Base-by-base conservation (phyloP, 2,888 invertebrate genomes). In the Stictocephala bisonia region DNA sequence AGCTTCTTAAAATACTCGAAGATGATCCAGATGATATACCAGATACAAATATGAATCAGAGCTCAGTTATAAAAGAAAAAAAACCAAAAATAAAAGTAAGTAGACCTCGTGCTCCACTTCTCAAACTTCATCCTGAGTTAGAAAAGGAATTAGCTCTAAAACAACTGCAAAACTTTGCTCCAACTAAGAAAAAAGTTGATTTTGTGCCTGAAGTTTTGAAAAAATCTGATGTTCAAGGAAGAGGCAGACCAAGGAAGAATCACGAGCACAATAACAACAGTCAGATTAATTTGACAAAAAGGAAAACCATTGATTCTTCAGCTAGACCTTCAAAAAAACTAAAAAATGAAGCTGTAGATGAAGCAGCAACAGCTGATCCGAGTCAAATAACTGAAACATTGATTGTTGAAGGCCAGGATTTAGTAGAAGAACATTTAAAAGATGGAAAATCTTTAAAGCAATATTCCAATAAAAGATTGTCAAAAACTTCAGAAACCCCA, bases 61-160 rank as follows among this genome's bases (percentile, higher is more conserved):
- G n/a, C n/a, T n/a, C n/a, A n/a, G n/a, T n/a, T n/a, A n/a, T n/a
- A 44, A 4, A n/a, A 31, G 18, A n/a, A 15, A 6, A 20, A 18
- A 29, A 29, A 31, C 11, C 22, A 13, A 15, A 11, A 31, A 60
- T 29, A 29, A 15, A 7, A 13, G 22, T 20, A 60, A 60, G 31
- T 18, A 18, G 18, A n/a, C 11, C 26, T 35, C 40, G 41, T 7
- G 44, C 53, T 15, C 70, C 53, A 31, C 40, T 73, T 18, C 72
- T 76, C 13, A 85, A 84, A 78, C 79, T 84, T 27, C 84, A 85
- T 75, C 85, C 86, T 7, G 81, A 84, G 18, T 78, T 85, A 29
- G 88, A 88, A 80, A 82, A 86, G 22, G 86, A 88, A 81, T 82
- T 88, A 20, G 88, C 88, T 1, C 79, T 88, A 56, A 87, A 88